These are phyloP conservation scores for Xestia sexstrigata DNA, from an alignment of 2,888 invertebrate genomes.

Conservation along the genomic window DNA sequence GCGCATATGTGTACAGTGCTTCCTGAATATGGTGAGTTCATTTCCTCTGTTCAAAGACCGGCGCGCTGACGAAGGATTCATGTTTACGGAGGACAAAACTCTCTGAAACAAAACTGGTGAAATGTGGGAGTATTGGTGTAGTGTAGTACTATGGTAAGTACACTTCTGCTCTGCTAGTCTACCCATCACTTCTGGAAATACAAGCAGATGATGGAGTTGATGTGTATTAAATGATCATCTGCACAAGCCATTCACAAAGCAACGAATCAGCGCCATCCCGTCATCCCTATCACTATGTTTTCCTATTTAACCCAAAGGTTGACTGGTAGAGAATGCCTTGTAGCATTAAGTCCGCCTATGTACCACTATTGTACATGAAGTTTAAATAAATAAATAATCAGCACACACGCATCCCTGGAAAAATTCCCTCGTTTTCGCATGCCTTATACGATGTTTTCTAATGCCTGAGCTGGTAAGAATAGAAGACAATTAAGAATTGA, in stretches of 20 bases:
- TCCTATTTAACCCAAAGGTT: no score
- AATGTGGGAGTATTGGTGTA: no score
- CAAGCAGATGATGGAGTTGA: not conserved
- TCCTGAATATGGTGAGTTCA: constrained; percentile 93
- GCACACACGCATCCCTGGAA: not conserved
- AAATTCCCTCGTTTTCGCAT: not conserved
- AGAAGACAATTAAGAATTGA: not conserved
- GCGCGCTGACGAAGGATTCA: not conserved
- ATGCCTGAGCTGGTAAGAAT: not conserved
- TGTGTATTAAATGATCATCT: not conserved
- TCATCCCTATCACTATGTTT: no score
- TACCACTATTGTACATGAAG: no score
- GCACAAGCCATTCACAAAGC: no score
- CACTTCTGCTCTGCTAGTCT: not conserved
- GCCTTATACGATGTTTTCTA: not conserved
- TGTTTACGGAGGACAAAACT: not conserved
- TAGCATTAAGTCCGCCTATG: no score
- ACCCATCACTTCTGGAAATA: not conserved
- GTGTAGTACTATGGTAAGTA: not conserved
- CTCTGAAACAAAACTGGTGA: not conserved
- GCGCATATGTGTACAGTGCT: constrained; percentile 93
- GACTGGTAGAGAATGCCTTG: no score
- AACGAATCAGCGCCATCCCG: no score
- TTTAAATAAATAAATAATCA: no score
- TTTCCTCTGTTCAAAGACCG: not conserved